Conservation (phyloP, 2,888 invertebrate species). For the Cerceris rybyensis region DNA sequence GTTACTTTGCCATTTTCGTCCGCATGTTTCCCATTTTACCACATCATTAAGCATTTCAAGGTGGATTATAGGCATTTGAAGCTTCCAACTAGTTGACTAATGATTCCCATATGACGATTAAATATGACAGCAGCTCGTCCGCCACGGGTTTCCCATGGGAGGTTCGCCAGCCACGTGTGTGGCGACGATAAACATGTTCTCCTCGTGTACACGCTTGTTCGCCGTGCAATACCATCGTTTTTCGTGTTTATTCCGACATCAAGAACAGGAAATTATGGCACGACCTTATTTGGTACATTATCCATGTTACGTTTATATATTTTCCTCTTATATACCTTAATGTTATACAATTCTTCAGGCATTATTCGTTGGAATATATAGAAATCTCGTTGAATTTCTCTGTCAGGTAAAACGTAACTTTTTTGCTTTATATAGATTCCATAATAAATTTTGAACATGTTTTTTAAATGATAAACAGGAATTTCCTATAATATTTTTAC, state of each 20-base stretch:
- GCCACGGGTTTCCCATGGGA: conserved; percentile 55
- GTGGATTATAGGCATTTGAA: conserved; percentile 17
- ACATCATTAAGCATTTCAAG: conserved; percentile 10
- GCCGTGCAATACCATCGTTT: background rate
- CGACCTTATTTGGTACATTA: background rate
- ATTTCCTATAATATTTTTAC: background rate
- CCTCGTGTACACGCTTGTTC: conserved; percentile 1
- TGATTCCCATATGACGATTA: conserved; percentile 66
- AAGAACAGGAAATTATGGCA: background rate
- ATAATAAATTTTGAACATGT: too few relatives aligned
- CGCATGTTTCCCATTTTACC: background rate
- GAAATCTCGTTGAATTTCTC: too few relatives aligned
- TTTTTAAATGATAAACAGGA: too few relatives aligned
- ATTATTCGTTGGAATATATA: too few relatives aligned
- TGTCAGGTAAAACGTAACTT: too few relatives aligned
- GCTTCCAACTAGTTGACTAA: conserved; percentile 61
- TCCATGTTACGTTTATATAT: background rate
- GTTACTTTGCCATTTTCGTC: background rate
- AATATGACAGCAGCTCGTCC: conserved; percentile 24
- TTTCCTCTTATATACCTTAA: background rate
- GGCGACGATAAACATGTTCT: conserved; percentile 31
- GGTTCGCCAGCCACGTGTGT: conserved; percentile 38
- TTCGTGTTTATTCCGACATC: background rate
- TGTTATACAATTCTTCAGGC: too few relatives aligned
- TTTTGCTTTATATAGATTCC: too few relatives aligned